Evolutionary conservation across 2,797 vertebrate species (phyloP).

Genomic region (Sebastiscus tertius): DNA sequence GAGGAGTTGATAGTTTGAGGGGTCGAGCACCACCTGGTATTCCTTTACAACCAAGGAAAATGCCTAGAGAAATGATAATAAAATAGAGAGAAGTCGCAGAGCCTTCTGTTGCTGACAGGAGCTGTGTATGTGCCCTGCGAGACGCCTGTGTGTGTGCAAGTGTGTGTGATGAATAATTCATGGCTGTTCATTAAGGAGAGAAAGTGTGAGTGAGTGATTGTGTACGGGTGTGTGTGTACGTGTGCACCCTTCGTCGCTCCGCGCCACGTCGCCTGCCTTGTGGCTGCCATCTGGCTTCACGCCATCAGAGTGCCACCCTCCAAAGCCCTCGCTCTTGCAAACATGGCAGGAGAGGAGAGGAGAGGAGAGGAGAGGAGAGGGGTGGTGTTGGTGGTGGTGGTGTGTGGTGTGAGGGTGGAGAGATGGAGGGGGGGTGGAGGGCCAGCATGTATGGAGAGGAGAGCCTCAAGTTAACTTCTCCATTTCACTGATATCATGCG

Average conservation of each 20-base stretch:
- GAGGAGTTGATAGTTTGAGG: conserved; percentile 76
- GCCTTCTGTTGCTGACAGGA: conserved; percentile 85
- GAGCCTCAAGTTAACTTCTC: conserved; percentile 72
- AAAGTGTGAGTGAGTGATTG: conserved; percentile 74
- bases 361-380: conserved; percentile 61
- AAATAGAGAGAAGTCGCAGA: conserved; percentile 79
- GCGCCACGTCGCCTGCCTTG: conserved; percentile 82
- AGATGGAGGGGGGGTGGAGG: background rate
- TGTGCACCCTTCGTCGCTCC: conserved; percentile 67
- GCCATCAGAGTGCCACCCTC: conserved; percentile 85
- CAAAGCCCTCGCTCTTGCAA: conserved; percentile 76
- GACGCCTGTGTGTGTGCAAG: conserved; percentile 58
- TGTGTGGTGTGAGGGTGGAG: conserved; percentile 15
- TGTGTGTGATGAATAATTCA: conserved; percentile 80
- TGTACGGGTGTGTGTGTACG: conserved; percentile 48
- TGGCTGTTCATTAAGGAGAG: conserved; percentile 79
- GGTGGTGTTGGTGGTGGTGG: background rate
- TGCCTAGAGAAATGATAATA: conserved; percentile 82
- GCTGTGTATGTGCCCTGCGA: conserved; percentile 75
- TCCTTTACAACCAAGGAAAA: conserved; percentile 78
- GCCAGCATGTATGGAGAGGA: conserved; percentile 24
- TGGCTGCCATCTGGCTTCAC: conserved; percentile 88
- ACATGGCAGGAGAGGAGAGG: conserved; percentile 70
- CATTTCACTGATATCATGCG: conserved; percentile 75
- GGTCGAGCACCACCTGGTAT: conserved; percentile 78